A percentile compares a stretch with the other conserved stretches of the same genome.
phyloP scores from a whole-genome alignment of 2,797 vertebrate species.

The Hypotaenidia okinawae region DNA sequence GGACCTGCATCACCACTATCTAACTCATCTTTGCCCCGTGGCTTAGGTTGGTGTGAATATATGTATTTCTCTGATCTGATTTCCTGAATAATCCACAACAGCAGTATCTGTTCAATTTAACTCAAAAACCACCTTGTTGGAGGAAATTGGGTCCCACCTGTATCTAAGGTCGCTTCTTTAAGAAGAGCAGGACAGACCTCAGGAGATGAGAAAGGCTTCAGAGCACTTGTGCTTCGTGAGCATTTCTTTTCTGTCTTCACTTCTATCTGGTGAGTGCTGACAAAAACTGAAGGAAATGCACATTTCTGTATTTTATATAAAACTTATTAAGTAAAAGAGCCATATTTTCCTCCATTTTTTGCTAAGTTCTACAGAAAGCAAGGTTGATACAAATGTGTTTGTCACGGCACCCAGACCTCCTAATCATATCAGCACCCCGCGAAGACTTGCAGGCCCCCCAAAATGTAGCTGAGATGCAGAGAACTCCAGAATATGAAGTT shows the following conservation, averaged over 20 bases:
- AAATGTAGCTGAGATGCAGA: background rate
- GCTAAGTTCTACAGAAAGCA: background rate
- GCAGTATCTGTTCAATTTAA: background rate
- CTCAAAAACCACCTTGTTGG: background rate
- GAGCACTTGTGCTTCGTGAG: background rate
- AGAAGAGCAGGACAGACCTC: background rate
- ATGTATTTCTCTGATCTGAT: background rate
- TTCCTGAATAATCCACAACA: background rate
- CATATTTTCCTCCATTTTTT: background rate
- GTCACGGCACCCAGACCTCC: background rate
- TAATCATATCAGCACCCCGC: background rate
- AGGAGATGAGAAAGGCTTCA: background rate
- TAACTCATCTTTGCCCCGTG: background rate
- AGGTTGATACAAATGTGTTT: background rate
- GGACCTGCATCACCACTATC: accelerated
- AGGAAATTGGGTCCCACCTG: background rate
- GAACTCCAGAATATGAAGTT: background rate
- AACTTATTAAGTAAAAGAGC: background rate
- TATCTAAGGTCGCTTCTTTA: background rate
- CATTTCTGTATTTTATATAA: background rate
- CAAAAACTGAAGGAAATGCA: background rate
- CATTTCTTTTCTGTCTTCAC: background rate
- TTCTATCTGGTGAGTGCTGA: background rate
- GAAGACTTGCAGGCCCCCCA: background rate
- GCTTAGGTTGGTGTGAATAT: background rate